phyloP scores from a whole-genome alignment of 2,113 vertebrate species.

The Perca schrenkii region DNA sequence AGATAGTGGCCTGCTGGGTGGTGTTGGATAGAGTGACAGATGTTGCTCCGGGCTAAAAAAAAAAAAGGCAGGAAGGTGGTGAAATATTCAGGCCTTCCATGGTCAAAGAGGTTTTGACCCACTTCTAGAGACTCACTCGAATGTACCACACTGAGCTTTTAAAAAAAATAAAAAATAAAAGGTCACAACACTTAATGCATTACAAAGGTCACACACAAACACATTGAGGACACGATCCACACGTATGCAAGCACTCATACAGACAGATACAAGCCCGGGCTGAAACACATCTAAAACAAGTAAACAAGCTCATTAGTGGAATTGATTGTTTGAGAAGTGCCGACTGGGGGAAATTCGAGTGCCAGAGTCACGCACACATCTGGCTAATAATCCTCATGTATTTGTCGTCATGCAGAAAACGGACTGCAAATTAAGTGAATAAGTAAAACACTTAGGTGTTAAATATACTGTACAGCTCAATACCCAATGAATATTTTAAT shows the following conservation, averaged over 20 bases:
- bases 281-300: conserved; percentile 60
- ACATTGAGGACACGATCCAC: conserved; percentile 34
- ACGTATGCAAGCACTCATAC: conserved; percentile 36
- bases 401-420: conserved; percentile 27
- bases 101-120: conserved; percentile 50
- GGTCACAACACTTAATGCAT: conserved; percentile 42
- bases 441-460: conserved; percentile 33
- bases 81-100: conserved; percentile 45
- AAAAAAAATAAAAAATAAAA: not conserved
- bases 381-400: conserved; percentile 35
- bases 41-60: conserved; percentile 24
- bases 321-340: conserved; percentile 72
- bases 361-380: conserved; percentile 57
- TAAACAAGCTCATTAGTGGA: conserved; percentile 76
- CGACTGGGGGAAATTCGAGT: conserved; percentile 58
- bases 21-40: conserved; percentile 27
- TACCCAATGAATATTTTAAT: conserved; percentile 54
- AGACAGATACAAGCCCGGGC: conserved; percentile 30
- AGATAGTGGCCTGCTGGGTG: conserved; percentile 13
- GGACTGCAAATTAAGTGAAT: conserved; percentile 16
- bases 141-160: conserved; percentile 21
- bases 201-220: conserved; percentile 35
- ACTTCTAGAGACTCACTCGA: conserved; percentile 37
- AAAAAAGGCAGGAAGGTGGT: not conserved
- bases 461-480: conserved; percentile 20